Percentiles rank a stretch among this genome's conserved stretches.
These are phyloP conservation scores for Rhea pennata DNA, from an alignment of 2,113 vertebrate species.

Conservation along the genomic window DNA sequence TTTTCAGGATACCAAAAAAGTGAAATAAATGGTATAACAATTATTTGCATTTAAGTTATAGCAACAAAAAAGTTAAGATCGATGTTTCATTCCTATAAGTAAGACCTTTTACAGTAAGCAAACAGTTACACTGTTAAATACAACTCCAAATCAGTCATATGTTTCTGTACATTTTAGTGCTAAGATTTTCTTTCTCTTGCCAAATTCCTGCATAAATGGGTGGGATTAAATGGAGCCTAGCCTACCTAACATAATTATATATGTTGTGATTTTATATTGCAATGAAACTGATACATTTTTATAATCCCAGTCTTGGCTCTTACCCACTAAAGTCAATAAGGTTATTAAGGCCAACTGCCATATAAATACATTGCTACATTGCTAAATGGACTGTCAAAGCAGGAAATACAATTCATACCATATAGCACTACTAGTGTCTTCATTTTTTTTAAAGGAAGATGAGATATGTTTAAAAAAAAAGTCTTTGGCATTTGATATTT, in stretches of 20 bases:
- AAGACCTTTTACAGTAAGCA: neutral
- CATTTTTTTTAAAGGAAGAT: neutral
- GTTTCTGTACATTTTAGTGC: neutral
- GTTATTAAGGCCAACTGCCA: constrained; percentile 92
- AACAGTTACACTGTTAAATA: neutral
- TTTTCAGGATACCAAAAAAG: neutral
- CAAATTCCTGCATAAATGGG: constrained; percentile 83
- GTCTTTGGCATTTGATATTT: neutral
- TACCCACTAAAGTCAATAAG: constrained; percentile 89
- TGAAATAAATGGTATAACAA: neutral
- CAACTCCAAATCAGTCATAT: constrained; percentile 16
- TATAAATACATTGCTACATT: constrained; percentile 82
- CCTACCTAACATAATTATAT: constrained; percentile 88
- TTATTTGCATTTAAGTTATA: neutral
- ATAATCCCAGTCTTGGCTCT: constrained; percentile 92
- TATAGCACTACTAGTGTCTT: neutral
- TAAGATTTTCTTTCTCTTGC: neutral
- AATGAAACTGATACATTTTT: constrained; percentile 93
- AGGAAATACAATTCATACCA: constrained; percentile 73
- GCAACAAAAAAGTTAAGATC: constrained; percentile 25
- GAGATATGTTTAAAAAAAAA: neutral
- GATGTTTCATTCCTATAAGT: constrained; percentile 38
- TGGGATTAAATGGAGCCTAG: constrained; percentile 85
- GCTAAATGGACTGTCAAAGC: constrained; percentile 85
- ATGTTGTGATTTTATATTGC: constrained; percentile 86